Base-by-base conservation (phyloP, 2,113 vertebrate species). In the Nycticryphes semicollaris region DNA sequence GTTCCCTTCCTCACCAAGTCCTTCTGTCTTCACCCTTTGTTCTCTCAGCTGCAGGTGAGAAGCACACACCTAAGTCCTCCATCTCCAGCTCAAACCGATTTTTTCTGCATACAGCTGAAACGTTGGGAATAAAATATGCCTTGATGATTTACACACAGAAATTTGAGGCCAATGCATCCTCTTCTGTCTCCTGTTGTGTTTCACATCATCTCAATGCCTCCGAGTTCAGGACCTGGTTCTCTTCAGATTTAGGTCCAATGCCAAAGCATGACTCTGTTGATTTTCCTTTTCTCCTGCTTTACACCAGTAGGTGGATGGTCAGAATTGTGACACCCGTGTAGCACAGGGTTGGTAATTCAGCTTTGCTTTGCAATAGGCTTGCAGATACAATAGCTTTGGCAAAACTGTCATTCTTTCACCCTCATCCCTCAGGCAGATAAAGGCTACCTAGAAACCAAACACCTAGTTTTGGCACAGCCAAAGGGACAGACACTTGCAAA, bases 211-310 rank as follows among this genome's bases (percentile, higher is more conserved):
- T 76, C 59, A 15, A 30, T 37, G 41, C 30, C 69, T 67, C 59
- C 21, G 72, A 35, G 21, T 28, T 72, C 22, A 66, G 64, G 10
- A 74, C 22, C 4, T 47, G 10, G 14, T 37, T 79, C n/a, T 72
- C 62, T 68, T 59, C 5, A 2, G 24, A 59, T n/a, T 54, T 31
- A 33, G 70, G 54, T 30, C 62, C 57, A n/a, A 0, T 10, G 25
- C 23, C 4, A 2, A 47, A 67, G 10, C 0, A 0, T 54, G 57
- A 43, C 39, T 80, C 19, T 8, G 4, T 0, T 12, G 43, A 37
- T 37, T 54, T 72, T 47, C 15, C n/a, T 57, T 86, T 59, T 27
- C 41, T 83, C 63, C n/a, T 0, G 0, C n/a, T 84, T 59, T 68
- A 89, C 67, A 37, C 31, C 31, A 21, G 10, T 4, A 37, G 25